Evolutionary conservation across 2,888 invertebrate species (phyloP).

Genomic region (Choreutis nemorana): DNA sequence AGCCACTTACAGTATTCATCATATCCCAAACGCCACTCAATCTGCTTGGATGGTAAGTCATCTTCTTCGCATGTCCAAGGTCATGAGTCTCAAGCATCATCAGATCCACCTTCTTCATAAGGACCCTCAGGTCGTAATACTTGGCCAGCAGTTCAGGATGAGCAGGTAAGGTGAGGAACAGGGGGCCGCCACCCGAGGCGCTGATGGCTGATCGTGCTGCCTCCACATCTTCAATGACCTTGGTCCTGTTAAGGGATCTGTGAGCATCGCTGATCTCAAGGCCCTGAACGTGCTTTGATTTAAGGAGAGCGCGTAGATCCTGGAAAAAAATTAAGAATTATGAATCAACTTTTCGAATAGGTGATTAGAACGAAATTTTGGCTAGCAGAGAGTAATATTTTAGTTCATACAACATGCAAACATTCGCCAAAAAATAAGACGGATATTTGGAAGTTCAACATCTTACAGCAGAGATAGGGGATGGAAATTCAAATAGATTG

Average conservation of each 20-base stretch:
- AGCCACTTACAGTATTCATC: slow-evolving; percentile 72
- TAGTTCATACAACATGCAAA: no score
- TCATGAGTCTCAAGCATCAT: slow-evolving; percentile 75
- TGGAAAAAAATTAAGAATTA: slow-evolving; percentile 35
- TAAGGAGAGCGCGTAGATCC: slow-evolving; percentile 62
- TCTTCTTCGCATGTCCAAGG: slow-evolving; percentile 69
- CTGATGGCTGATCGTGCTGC: slow-evolving; percentile 49
- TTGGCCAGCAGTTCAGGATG: slow-evolving; percentile 73
- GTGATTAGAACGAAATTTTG: no score
- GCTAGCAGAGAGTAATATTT: no score
- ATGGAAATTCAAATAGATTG: no score
- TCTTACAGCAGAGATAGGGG: no score
- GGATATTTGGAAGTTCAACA: no score
- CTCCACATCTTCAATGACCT: slow-evolving; percentile 51
- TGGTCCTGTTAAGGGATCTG: slow-evolving; percentile 55
- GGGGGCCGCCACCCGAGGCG: slow-evolving; percentile 53
- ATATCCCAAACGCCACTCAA: slow-evolving; percentile 80
- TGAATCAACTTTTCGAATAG: no score
- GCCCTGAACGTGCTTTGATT: slow-evolving; percentile 65
- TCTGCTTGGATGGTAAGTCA: slow-evolving; percentile 78
- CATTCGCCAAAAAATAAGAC: no score
- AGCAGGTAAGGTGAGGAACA: slow-evolving; percentile 70
- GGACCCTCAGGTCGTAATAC: slow-evolving; percentile 72
- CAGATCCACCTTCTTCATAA: slow-evolving; percentile 71
- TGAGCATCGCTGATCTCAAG: slow-evolving; percentile 65